Percentiles rank a stretch among this genome's conserved stretches.
phyloP scores from a whole-genome alignment of 23 tunicate genomes.

The Halocynthia aurantium region DNA sequence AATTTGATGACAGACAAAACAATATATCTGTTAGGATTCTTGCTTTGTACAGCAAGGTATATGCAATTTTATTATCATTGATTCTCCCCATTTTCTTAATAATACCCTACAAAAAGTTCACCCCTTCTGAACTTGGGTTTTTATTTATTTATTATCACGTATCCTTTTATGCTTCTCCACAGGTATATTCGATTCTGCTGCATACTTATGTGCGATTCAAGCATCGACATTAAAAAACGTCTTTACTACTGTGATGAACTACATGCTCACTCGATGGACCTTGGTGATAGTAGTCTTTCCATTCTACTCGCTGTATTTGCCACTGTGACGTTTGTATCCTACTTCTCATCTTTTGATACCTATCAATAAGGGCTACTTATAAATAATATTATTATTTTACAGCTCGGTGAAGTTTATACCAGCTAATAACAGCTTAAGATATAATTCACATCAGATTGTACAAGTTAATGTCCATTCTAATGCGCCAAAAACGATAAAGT shows the following conservation, averaged over 20 bases:
- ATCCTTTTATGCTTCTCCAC: background rate
- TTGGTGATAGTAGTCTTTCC: conserved; percentile 50
- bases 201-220: conserved; percentile 61
- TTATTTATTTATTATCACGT: too few relatives aligned
- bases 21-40: too few relatives aligned
- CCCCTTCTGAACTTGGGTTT: too few relatives aligned
- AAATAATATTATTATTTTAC: conserved; percentile 4
- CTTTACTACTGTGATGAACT: conserved; percentile 62
- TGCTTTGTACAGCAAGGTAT: too few relatives aligned
- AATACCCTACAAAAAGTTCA: too few relatives aligned
- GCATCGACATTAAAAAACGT: conserved; percentile 21
- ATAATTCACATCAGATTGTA: conserved; percentile 30
- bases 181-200: conserved; percentile 76
- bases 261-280: conserved; percentile 34
- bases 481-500: conserved; percentile 41
- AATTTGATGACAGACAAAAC: too few relatives aligned
- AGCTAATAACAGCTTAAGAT: conserved; percentile 51
- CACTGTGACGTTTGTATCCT: conserved; percentile 30
- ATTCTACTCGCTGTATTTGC: conserved; percentile 55
- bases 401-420: conserved; percentile 67
- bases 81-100: too few relatives aligned
- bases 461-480: conserved; percentile 20
- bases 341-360: background rate
- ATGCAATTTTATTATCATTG: too few relatives aligned
- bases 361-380: background rate